Base-by-base conservation (phyloP, 2,888 invertebrate genomes). In the Onchidella celtica region DNA sequence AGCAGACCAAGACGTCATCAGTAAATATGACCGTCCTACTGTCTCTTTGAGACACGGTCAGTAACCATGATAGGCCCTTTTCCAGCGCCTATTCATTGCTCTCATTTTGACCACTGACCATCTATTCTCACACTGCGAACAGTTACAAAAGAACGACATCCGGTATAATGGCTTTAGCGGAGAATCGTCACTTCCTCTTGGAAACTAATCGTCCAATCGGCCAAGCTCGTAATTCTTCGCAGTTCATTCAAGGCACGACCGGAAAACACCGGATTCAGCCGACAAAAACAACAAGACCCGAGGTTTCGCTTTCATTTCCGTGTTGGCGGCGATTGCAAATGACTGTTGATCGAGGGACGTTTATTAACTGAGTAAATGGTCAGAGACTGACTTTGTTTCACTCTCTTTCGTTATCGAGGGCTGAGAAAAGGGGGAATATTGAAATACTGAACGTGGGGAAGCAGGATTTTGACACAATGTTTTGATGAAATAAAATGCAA, bases 261-360 rank as follows among this genome's bases (percentile, higher is more conserved):
- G 27, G 61, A 59, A 69, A 69, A 78, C 78, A 68, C 21, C n/a
- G 55, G 38, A 66, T 68, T 55, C 27, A 1, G 24, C 32, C 29
- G 40, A 47, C 36, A 47, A 75, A 75, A 75, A 75, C 75, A 75
- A 65, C 47, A 65, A 65, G 29, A 65, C 75, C 75, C 14, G 47
- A 65, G 75, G 75, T 75, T 75, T 75, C 75, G 75, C 38, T 75
- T 63, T 65, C 75, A 65, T 47, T 47, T 32, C n/a, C 40, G 40
- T 4, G 75, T 29, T 65, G 75, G 29, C 65, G 27, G 32, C n/a
- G 40, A 21, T 38, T 27, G 11, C 40, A 75, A 29, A 65, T 75
- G 17, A 47, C 65, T 55, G 73, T 24, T 61, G 73, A 73, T 34
- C 21, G 66, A 17, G 36, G 34, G 27, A 57, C 6, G 27, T 59